A percentile compares a stretch with the other conserved stretches of the same genome.
Evolutionary conservation across 2,113 vertebrate genomes (phyloP).

Genomic region (Heterotilapia buettikoferi): DNA sequence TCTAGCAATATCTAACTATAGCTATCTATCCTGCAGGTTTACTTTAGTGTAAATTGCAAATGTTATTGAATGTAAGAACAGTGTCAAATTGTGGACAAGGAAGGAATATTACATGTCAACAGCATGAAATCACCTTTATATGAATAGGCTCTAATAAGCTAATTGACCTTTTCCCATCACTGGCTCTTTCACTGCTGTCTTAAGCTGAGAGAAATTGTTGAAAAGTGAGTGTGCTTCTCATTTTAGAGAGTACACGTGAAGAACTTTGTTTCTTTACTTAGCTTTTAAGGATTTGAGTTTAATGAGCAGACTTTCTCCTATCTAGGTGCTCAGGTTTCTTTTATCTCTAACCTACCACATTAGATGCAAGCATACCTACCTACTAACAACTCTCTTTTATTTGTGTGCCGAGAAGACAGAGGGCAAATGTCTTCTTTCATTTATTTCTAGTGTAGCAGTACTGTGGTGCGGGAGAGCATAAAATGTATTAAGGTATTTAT

Average conservation of each 20-base stretch:
- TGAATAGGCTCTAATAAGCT: conserved; percentile 67
- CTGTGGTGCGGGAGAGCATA: conserved; percentile 33
- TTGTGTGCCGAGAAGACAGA: conserved; percentile 46
- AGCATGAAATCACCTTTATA: conserved; percentile 60
- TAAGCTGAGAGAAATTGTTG: conserved; percentile 20
- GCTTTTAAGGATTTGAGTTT: conserved; percentile 30
- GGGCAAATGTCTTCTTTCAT: conserved; percentile 65
- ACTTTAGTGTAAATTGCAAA: conserved; percentile 27
- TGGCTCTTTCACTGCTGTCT: conserved; percentile 40
- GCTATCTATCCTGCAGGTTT: background rate
- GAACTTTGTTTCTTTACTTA: conserved; percentile 47
- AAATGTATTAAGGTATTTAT: conserved; percentile 70
- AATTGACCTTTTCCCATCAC: conserved; percentile 71
- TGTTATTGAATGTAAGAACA: conserved; percentile 45
- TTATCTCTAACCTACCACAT: conserved; percentile 36
- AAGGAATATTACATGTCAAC: conserved; percentile 50
- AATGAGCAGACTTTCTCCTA: conserved; percentile 42
- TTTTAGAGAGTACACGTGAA: conserved; percentile 7
- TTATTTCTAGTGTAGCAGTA: conserved; percentile 37
- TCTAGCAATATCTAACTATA: background rate
- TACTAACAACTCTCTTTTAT: conserved; percentile 27
- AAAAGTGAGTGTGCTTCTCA: conserved; percentile 1
- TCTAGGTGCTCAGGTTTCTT: conserved; percentile 24
- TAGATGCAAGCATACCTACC: conserved; percentile 18
- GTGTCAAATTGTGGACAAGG: conserved; percentile 10